Percentiles rank a stretch among this genome's conserved stretches.
Conservation (phyloP, 1,140 invertebrate species). For the Manduca sexta region DNA sequence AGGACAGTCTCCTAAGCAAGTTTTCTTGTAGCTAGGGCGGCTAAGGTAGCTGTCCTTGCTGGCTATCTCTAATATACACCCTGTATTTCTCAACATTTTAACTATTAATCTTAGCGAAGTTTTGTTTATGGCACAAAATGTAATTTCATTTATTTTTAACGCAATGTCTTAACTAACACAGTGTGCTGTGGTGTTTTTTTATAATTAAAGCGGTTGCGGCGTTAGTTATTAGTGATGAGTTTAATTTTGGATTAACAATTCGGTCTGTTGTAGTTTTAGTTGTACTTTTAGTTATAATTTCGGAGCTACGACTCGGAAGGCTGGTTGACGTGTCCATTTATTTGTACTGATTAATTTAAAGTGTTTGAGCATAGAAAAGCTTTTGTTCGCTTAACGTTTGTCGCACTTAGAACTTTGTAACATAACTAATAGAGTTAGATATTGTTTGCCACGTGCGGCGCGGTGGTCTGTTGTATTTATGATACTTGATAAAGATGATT, state of each 20-base stretch:
- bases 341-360: slow-evolving; percentile 43
- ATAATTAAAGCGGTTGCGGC: neutral
- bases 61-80: too few species aligned
- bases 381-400: too few species aligned
- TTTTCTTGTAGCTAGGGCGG: too few species aligned
- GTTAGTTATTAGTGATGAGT: neutral
- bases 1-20: too few species aligned
- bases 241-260: slow-evolving; percentile 1
- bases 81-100: slow-evolving; percentile 7
- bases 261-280: slow-evolving; percentile 34
- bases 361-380: neutral
- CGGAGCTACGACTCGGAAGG: slow-evolving; percentile 45
- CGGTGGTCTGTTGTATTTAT: neutral
- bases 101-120: slow-evolving; percentile 29
- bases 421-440: too few species aligned
- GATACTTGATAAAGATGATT: neutral
- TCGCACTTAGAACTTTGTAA: too few species aligned
- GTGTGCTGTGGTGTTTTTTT: neutral
- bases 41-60: too few species aligned
- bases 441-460: too few species aligned
- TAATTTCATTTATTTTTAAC: neutral
- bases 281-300: slow-evolving; percentile 32
- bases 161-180: neutral
- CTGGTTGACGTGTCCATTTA: slow-evolving; percentile 66
- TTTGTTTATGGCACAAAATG: slow-evolving; percentile 10